phyloP scores from a whole-genome alignment of 2,113 vertebrate species.

The Campylomormyrus numenius region DNA sequence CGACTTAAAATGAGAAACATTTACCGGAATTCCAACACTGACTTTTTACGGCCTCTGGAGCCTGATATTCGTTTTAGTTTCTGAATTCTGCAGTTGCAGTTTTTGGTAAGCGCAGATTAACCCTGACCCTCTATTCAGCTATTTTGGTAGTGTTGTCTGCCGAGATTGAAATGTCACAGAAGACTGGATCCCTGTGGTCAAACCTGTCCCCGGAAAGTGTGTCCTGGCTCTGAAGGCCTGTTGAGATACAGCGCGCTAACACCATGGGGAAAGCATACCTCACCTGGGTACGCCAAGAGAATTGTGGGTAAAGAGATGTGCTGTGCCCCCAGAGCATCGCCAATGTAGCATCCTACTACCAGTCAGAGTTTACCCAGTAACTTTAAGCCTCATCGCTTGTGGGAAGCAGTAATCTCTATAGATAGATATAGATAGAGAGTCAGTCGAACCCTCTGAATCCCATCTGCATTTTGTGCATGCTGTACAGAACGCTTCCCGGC shows the following conservation, averaged over 20 bases:
- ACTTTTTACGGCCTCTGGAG: background rate
- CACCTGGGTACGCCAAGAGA: conserved; percentile 3
- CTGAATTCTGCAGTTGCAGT: background rate
- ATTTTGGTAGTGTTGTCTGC: background rate
- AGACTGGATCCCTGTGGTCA: conserved; percentile 2
- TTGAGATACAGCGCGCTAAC: background rate
- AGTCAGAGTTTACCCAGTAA: background rate
- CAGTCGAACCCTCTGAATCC: background rate
- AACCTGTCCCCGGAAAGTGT: background rate
- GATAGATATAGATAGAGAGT: background rate
- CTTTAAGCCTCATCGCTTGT: background rate
- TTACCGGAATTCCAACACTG: background rate
- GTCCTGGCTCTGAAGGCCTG: background rate
- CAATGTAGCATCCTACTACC: background rate
- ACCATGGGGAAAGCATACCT: background rate
- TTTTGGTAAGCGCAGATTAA: background rate
- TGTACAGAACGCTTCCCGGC: background rate
- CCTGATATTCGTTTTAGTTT: background rate
- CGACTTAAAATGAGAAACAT: background rate
- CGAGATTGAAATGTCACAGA: background rate
- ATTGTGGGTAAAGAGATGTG: conserved; percentile 10
- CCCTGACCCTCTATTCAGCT: background rate
- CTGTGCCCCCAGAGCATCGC: background rate
- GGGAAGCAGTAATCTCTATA: conserved; percentile 2
- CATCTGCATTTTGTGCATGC: background rate